These are phyloP conservation scores for Zeugodacus cucurbitae DNA, from an alignment of 1,140 invertebrate species.

Conservation along the genomic window DNA sequence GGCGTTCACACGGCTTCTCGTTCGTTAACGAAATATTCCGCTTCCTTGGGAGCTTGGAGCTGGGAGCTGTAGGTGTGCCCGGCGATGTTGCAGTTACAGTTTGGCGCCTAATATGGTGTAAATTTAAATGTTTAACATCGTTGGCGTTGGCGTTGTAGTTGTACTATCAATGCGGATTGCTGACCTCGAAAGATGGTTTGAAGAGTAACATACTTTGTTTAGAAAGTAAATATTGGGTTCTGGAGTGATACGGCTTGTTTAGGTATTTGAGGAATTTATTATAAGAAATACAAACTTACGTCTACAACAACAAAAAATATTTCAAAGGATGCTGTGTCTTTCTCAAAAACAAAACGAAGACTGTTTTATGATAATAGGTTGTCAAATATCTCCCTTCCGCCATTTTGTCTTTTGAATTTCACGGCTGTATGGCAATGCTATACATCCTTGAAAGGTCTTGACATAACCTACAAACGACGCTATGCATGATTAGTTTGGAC, in stretches of 20 bases:
- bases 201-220: neutral
- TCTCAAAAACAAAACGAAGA: too few relatives aligned
- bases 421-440: too few relatives aligned
- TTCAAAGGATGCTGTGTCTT: too few relatives aligned
- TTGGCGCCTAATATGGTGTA: conserved; percentile 37
- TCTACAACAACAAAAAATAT: too few relatives aligned
- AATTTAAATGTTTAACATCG: conserved; percentile 31
- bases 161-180: neutral
- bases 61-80: neutral
- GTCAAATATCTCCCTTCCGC: too few relatives aligned
- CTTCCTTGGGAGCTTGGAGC: neutral
- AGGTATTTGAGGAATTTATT: neutral
- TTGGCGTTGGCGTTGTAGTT: neutral
- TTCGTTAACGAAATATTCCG: neutral
- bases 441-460: too few relatives aligned
- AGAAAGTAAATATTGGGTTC: neutral
- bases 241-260: neutral
- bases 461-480: too few relatives aligned
- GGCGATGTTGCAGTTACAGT: neutral
- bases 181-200: neutral
- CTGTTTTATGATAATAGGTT: too few relatives aligned
- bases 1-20: neutral
- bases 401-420: too few relatives aligned
- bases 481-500: too few relatives aligned
- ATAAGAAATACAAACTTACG: too few relatives aligned